phyloP scores from a whole-genome alignment of 2,888 invertebrate species.

The Nomada hirtipes region DNA sequence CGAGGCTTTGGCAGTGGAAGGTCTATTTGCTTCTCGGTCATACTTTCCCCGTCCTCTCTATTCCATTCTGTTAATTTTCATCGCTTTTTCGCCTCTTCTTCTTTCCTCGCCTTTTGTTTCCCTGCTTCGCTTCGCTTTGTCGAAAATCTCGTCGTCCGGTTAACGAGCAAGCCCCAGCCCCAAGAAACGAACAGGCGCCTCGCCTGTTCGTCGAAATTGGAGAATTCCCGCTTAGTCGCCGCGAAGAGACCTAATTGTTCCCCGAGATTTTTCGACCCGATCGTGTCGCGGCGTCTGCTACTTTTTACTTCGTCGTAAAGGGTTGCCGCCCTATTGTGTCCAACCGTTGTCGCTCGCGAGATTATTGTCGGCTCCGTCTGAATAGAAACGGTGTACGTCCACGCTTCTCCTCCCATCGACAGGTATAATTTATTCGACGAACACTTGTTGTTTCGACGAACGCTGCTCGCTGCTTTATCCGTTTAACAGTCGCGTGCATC shows the following conservation, averaged over 20 bases:
- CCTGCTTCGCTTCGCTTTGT: neutral
- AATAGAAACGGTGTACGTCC: neutral
- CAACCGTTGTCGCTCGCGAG: neutral
- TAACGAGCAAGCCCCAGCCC: constrained; percentile 13
- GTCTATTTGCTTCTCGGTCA: constrained; percentile 12
- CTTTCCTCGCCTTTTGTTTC: neutral
- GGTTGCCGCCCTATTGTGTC: neutral
- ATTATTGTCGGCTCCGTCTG: neutral
- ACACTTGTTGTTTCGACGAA: neutral
- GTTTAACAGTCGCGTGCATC: neutral
- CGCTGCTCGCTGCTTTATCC: neutral
- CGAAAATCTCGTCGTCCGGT: constrained; percentile 6
- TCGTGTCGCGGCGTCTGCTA: neutral
- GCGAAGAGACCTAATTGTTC: constrained; percentile 36
- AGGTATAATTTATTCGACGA: no score
- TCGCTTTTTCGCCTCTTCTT: neutral
- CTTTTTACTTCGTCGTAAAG: neutral
- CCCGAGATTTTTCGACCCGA: neutral
- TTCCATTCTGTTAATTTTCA: neutral
- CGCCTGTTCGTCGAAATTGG: constrained; percentile 25
- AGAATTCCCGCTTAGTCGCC: neutral
- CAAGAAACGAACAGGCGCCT: neutral
- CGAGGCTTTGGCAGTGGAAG: constrained; percentile 19
- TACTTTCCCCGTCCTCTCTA: neutral
- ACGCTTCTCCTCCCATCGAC: neutral